Evolutionary conservation across 2,888 invertebrate genomes (phyloP).

Genomic region (Lithosia quadra): DNA sequence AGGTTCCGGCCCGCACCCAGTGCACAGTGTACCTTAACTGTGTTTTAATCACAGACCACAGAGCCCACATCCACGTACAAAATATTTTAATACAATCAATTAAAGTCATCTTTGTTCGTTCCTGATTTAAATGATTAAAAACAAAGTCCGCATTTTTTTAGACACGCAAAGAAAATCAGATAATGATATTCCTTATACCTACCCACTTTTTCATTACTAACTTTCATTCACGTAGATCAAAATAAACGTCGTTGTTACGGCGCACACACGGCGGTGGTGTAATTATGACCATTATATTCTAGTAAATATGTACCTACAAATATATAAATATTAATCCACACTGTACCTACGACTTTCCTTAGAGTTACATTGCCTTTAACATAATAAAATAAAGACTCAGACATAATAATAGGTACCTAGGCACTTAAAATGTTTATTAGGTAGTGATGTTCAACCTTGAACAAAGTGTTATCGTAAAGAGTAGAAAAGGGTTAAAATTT

Average conservation of each 20-base stretch:
- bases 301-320: too few species aligned
- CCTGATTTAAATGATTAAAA: not conserved
- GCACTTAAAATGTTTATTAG: not conserved
- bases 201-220: not conserved
- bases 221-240: not conserved
- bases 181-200: not conserved
- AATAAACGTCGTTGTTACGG: not conserved
- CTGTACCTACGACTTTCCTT: not conserved
- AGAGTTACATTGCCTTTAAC: not conserved
- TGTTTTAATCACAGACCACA: too few species aligned
- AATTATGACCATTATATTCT: not conserved
- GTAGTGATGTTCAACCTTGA: not conserved
- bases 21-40: too few species aligned
- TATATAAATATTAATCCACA: not conserved
- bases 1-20: too few species aligned
- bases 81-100: not conserved
- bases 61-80: not conserved
- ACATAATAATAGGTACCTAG: too few species aligned
- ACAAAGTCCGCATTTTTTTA: too few species aligned
- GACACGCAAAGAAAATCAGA: not conserved
- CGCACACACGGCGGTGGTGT: not conserved
- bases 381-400: not conserved
- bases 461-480: conserved; percentile 16
- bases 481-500: conserved; percentile 33
- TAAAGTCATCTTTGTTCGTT: not conserved